Base-by-base conservation (phyloP, 1,140 invertebrate species). In the Caerostris extrusa region DNA sequence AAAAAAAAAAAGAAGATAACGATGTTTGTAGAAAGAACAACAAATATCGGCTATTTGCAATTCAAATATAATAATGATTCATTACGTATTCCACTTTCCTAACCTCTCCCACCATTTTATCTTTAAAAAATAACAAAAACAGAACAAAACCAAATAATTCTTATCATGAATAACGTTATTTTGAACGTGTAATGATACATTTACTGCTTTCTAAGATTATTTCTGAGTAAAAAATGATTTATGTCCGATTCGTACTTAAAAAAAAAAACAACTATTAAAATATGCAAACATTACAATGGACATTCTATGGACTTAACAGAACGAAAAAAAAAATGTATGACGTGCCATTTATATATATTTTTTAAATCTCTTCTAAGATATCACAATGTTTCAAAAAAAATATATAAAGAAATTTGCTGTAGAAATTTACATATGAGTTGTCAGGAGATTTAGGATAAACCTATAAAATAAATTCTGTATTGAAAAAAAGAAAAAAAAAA, bases 381-480 rank as follows among this genome's bases (percentile, higher is more conserved):
- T 10, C 34, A 77, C 3, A 12, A 12, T 50, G 34, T 12, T 4
- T 8, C n/a, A 71, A 71, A 34, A n/a, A 69, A 71, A 34, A 19
- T 8, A 71, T 50, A 50, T 50, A 50, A 77, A 77, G 50, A 77
- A 77, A 50, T 50, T 50, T 3, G 34, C 34, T 53, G 71, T 77
- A 77, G 53, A 64, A 77, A 77, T 77, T 77, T 77, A 77, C 71
- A 77, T 77, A 77, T 5, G 50, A 77, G 71, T 77, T 77, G 71
- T 77, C 71, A 77, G 34, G 71, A 77, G 71, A 77, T 77, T 77
- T 53, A 77, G 34, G 71, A 77, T 77, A 77, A 77, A 50, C 71
- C 71, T 77, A 77, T 77, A 77, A 77, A 77, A 77, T 77, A 50
- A 34, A 77, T 77, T 77, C 10, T 5, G 10, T 53, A 34, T 8